These are phyloP conservation scores for Dascyllus trimaculatus DNA, from an alignment of 2,113 vertebrate genomes.

Conservation along the genomic window DNA sequence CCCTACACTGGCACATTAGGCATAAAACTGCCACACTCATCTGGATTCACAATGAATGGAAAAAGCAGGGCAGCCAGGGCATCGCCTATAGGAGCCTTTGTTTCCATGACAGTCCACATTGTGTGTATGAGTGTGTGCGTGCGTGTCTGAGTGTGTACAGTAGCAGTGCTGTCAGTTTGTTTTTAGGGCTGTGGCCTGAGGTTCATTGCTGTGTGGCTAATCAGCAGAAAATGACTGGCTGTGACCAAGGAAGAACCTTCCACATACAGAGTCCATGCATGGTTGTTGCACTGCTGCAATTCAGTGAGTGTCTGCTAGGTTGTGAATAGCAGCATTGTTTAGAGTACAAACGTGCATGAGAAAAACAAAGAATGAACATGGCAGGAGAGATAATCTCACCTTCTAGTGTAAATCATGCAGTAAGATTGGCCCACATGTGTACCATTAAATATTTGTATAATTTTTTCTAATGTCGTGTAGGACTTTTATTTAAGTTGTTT, in stretches of 20 bases:
- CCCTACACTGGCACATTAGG: conserved; percentile 26
- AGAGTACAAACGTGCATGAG: conserved; percentile 11
- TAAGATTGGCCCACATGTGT: neutral
- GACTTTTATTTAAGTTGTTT: too few species aligned
- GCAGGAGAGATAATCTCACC: conserved; percentile 4
- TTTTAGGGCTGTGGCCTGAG: conserved; percentile 72
- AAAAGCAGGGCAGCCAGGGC: conserved; percentile 54
- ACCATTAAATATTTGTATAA: neutral
- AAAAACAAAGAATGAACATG: conserved; percentile 29
- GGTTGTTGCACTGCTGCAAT: conserved; percentile 51
- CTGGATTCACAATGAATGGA: conserved; percentile 73
- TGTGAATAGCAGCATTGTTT: conserved; percentile 52
- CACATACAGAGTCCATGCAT: conserved; percentile 60
- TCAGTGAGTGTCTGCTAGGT: conserved; percentile 18
- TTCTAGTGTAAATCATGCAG: neutral
- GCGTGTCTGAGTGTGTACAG: conserved; percentile 36
- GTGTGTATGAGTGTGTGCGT: conserved; percentile 29
- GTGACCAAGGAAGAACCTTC: conserved; percentile 74
- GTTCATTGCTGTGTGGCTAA: conserved; percentile 70
- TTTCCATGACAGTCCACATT: conserved; percentile 63
- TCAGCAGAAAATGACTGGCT: conserved; percentile 77
- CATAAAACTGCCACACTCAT: conserved; percentile 62
- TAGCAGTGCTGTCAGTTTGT: conserved; percentile 71
- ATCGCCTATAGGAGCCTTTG: conserved; percentile 69
- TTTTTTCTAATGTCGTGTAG: too few species aligned